Percentiles rank a stretch among this genome's conserved stretches.
Evolutionary conservation across 2,888 invertebrate species (phyloP).

Genomic region (Erebia ligea): DNA sequence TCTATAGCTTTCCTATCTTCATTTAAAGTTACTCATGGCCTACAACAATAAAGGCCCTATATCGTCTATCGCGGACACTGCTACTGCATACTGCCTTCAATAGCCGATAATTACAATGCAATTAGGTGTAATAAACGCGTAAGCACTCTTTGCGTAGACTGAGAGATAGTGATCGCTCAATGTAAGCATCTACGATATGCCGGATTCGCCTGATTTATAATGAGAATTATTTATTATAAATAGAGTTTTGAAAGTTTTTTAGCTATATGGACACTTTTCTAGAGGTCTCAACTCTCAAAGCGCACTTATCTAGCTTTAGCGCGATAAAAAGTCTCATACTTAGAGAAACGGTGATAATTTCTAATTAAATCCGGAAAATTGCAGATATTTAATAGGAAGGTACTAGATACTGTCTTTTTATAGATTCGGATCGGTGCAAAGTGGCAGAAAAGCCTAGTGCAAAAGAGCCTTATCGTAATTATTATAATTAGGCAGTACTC

Average conservation of each 20-base stretch:
- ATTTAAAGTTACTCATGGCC: too few relatives aligned
- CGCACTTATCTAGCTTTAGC: background rate
- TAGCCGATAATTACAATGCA: constrained; percentile 67
- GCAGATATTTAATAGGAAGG: too few relatives aligned
- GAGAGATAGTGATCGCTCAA: constrained; percentile 16
- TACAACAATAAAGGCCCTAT: constrained; percentile 35
- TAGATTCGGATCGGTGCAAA: background rate
- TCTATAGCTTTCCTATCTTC: background rate
- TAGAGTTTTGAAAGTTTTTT: background rate
- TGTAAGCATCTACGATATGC: background rate
- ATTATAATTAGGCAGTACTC: constrained; percentile 4
- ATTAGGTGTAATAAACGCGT: constrained; percentile 67
- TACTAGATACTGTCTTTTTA: too few relatives aligned
- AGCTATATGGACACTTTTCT: background rate
- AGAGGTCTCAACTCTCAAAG: background rate
- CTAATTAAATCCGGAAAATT: too few relatives aligned
- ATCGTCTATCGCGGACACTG: constrained; percentile 30
- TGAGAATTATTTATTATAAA: background rate
- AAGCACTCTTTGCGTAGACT: constrained; percentile 44
- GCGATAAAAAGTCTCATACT: too few relatives aligned
- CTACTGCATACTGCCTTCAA: constrained; percentile 58
- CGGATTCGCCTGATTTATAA: background rate
- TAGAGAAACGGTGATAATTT: too few relatives aligned
- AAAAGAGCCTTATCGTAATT: background rate
- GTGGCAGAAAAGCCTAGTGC: background rate